Conservation (phyloP, 2,888 invertebrate genomes). For the Tholera decimalis region DNA sequence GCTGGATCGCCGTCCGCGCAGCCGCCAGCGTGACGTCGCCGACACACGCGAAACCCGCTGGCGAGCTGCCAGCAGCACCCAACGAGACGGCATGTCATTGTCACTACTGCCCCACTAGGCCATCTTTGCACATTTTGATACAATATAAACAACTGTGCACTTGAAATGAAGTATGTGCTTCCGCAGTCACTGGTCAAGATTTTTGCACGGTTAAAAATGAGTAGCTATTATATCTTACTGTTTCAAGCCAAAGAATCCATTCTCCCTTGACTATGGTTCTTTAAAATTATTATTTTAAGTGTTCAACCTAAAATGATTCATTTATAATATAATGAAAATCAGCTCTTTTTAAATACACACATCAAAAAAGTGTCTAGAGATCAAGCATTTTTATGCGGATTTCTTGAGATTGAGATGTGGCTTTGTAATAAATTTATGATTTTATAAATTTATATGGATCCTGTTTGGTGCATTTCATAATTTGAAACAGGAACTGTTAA, state of each 20-base stretch:
- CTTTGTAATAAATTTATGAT: too few relatives aligned
- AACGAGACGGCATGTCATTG: slow-evolving; percentile 81
- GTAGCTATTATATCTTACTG: not conserved
- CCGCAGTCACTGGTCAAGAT: slow-evolving; percentile 60
- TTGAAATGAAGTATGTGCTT: slow-evolving; percentile 66
- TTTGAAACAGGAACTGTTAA: too few relatives aligned
- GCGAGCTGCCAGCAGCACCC: slow-evolving; percentile 73
- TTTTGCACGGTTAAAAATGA: not conserved
- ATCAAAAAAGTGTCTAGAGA: too few relatives aligned
- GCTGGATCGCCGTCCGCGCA: slow-evolving; percentile 45
- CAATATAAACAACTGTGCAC: slow-evolving; percentile 69
- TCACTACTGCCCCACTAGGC: slow-evolving; percentile 69
- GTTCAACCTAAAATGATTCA: not conserved
- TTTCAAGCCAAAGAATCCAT: not conserved
- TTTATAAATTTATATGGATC: too few relatives aligned
- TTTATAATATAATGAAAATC: not conserved
- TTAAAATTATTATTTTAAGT: not conserved
- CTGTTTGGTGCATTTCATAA: too few relatives aligned
- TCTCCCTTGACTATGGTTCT: not conserved
- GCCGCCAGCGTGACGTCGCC: slow-evolving; percentile 62
- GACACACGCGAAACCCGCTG: slow-evolving; percentile 76
- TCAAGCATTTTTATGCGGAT: too few relatives aligned
- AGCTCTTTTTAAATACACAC: too few relatives aligned
- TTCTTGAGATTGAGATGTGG: too few relatives aligned
- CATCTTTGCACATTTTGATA: slow-evolving; percentile 69